Percentiles rank a stretch among this genome's conserved stretches.
These are phyloP conservation scores for Nemurella pictetii DNA, from an alignment of 2,888 invertebrate genomes.

Conservation along the genomic window DNA sequence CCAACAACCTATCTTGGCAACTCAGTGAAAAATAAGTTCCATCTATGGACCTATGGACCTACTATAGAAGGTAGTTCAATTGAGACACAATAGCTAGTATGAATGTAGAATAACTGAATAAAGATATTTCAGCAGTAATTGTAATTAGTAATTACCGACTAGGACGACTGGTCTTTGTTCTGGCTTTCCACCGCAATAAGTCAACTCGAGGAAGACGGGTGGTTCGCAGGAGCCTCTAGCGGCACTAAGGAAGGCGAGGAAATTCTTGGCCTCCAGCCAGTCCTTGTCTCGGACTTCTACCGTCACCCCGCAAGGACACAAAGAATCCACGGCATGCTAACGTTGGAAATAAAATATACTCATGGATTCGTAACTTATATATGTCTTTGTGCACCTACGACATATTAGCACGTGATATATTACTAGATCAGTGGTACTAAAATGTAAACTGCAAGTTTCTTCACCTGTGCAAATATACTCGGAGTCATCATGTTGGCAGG, in stretches of 20 bases:
- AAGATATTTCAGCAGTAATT: too few species aligned
- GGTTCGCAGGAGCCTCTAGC: conserved; percentile 68
- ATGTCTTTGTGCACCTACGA: too few species aligned
- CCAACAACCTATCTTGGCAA: too few species aligned
- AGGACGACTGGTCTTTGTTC: conserved; percentile 62
- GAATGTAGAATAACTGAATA: too few species aligned
- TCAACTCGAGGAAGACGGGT: conserved; percentile 66
- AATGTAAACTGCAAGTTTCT: neutral
- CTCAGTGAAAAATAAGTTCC: too few species aligned
- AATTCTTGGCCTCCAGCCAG: conserved; percentile 67
- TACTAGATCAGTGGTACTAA: neutral
- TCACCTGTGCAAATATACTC: conserved; percentile 52
- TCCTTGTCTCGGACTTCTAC: conserved; percentile 57
- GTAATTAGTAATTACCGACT: conserved; percentile 64
- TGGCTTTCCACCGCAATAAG: conserved; percentile 57
- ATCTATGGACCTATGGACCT: too few species aligned
- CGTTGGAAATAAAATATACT: neutral
- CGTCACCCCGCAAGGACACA: conserved; percentile 45
- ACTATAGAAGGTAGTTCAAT: too few species aligned
- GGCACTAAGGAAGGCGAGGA: conserved; percentile 69
- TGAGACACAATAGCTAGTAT: too few species aligned
- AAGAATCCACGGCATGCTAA: conserved; percentile 45
- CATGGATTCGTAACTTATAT: too few species aligned
- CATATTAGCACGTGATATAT: neutral
- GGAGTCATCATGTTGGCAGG: conserved; percentile 57